Base-by-base conservation (phyloP, 2,888 invertebrate genomes). In the Zonitis immaculata region DNA sequence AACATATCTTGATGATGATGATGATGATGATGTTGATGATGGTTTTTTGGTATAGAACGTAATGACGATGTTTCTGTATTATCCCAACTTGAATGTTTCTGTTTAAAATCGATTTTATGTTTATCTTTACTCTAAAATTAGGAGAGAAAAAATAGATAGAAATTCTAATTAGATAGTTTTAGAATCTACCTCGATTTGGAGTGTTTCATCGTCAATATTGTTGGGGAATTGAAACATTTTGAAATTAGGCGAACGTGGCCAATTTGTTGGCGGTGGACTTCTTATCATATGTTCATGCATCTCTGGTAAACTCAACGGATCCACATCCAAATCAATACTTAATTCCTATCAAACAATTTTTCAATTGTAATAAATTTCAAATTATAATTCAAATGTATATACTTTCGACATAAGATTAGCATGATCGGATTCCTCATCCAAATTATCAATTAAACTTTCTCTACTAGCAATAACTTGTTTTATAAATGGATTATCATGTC, bases 401-500 rank as follows among this genome's bases (percentile, higher is more conserved):
- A 86, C 88, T 82, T 87, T 88, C 49, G 88, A 83, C 88, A 89
- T 88, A 47, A 88, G 77, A 71, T 86, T 87, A 18, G 86, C 85
- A 71, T 88, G 85, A 72, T 89, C 89, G 0, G 88, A 85, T 73
- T 88, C 88, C 69, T 88, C 87, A 53, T 88, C 88, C 47, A 82
- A 76, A 69, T 81, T 82, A 68, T 89, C 89, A 39, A 87, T 86
- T 43, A 89, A 77, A 70, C 88, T 89, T 73, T 89, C 89, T 67
- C 89, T 80, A 73, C 89, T 89, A 0, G 89, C 89, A 70, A 90
- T 81, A 26, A 89, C 85, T 83, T 88, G 82, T 82, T 85, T 76
- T 35, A 91, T 77, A 71, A 88, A 90, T 1, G 91, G 91, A 77
- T 91, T 91, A 74, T 91, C 91, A 75, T 90, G 89, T 56, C 91